phyloP scores from a whole-genome alignment of 2,797 vertebrate species.

The Pogonophryne albipinna region DNA sequence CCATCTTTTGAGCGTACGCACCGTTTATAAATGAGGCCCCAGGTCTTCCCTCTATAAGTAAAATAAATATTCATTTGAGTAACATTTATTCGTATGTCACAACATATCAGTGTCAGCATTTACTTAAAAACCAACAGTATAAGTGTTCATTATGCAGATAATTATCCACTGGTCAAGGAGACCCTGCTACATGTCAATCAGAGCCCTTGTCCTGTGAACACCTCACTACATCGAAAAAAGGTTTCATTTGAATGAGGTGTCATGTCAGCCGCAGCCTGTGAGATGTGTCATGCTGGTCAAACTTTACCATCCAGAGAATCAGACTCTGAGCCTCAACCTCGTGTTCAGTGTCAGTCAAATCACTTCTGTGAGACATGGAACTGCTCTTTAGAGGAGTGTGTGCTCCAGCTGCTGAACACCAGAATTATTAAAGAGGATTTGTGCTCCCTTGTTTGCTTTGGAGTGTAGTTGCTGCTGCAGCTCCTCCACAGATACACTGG shows the following conservation, averaged over 20 bases:
- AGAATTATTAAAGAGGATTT: neutral
- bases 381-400: too few species aligned
- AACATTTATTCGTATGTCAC: too few species aligned
- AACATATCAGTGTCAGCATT: too few species aligned
- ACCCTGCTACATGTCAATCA: neutral
- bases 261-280: conserved; percentile 3
- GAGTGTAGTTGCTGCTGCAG: neutral
- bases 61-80: too few species aligned
- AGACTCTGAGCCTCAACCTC: neutral
- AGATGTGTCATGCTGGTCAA: neutral
- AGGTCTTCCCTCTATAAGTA: too few species aligned
- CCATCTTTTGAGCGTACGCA: too few species aligned
- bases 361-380: conserved; percentile 1
- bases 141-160: too few species aligned
- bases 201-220: neutral
- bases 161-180: neutral
- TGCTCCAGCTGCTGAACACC: neutral
- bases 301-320: neutral
- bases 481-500: too few species aligned
- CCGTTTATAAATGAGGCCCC: too few species aligned
- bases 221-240: neutral
- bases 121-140: too few species aligned
- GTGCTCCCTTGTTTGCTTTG: neutral
- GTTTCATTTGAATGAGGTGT: neutral
- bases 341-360: conserved; percentile 12